Base-by-base conservation (phyloP, 2,113 vertebrate genomes). In the Gila orcuttii region DNA sequence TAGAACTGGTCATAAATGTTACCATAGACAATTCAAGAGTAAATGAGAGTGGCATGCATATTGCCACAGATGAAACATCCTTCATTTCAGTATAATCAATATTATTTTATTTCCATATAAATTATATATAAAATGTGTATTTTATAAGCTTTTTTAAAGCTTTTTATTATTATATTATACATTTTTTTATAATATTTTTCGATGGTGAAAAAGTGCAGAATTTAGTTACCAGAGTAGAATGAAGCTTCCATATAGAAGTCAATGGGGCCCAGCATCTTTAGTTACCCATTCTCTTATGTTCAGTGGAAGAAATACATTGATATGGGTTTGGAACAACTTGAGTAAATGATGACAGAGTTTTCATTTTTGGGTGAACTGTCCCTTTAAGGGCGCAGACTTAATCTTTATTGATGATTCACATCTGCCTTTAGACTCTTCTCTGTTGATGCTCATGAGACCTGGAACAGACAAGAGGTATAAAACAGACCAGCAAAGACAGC, bases 1-100 rank as follows among this genome's bases (percentile, higher is more conserved):
- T 71, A 73, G 62, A 64, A 75, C 12, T 19, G 57, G 23, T 47
- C 69, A 81, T 91, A 89, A 88, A 21, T 85, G 84, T 92, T 88
- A 85, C 82, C 23, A 76, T 52, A 8, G 25, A 52, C n/a, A 77
- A 11, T 52, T 9, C 8, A 33, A 33, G 25, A 33, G 8, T 77
- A 31, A 77, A 77, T 57, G 17, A 19, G 52, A 21, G 17, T 50
- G 13, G 47, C 13, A 50, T 50, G 12, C 57, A 59, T 59, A n/a
- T 59, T 59, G 15, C 57, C 57, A 50, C 39, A 42, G 7, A 42
- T 42, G 39, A 50, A 13, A 11, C 3, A 42, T 42, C 39, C 39
- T 42, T 7, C 6, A 8, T 42, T 42, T 42, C 39, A 42, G 1
- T 42, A 7, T 42, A 42, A 42, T 8, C 1, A 1, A 42, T 42